These are phyloP conservation scores for Bolborhynchus lineola DNA, from an alignment of 2,113 vertebrate species.

Conservation along the genomic window DNA sequence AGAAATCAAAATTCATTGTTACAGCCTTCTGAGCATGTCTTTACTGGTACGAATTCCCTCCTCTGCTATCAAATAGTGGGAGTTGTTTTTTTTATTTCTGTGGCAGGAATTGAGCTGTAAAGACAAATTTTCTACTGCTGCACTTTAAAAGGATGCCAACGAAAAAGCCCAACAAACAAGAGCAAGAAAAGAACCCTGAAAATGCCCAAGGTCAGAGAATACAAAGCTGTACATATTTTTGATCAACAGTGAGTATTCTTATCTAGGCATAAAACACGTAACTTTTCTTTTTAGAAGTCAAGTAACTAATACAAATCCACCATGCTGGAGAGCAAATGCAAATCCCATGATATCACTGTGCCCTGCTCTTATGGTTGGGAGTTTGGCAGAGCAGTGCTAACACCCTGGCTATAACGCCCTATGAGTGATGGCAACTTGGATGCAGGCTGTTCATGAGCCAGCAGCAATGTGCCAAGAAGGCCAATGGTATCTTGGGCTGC, in stretches of 20 bases:
- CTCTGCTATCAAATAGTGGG: background rate
- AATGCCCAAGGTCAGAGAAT: background rate
- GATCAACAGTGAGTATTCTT: background rate
- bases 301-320: background rate
- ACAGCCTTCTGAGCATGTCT: background rate
- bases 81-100: background rate
- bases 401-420: background rate
- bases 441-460: background rate
- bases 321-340: background rate
- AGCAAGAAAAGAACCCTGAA: background rate
- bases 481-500: no score
- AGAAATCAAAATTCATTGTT: background rate
- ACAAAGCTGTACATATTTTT: background rate
- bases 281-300: background rate
- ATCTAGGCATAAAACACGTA: background rate
- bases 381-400: background rate
- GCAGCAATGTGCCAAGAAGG: no score
- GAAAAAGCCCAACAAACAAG: background rate
- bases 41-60: background rate
- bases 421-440: accelerated
- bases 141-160: background rate
- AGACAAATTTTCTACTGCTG: background rate
- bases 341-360: background rate
- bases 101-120: background rate
- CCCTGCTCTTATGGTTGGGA: background rate